Conservation (phyloP, 2,797 vertebrate species). For the Periparus ater region DNA sequence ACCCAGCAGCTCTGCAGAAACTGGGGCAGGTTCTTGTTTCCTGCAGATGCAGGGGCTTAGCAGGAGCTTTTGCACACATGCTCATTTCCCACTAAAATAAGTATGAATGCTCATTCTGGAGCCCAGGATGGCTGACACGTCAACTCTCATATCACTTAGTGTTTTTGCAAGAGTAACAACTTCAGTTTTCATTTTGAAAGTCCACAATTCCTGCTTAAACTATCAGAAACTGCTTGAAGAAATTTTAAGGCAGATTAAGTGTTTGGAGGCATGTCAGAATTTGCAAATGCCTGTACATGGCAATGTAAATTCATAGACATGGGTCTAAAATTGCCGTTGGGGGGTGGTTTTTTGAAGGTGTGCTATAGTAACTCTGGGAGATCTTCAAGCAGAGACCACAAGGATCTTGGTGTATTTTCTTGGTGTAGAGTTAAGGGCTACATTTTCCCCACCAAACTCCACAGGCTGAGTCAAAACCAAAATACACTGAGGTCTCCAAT, state of each 20-base stretch:
- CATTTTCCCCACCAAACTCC: not conserved
- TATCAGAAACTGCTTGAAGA: not conserved
- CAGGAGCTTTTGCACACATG: not conserved
- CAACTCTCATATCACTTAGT: not conserved
- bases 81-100: not conserved
- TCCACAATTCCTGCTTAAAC: not conserved
- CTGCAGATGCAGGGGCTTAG: not conserved
- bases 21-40: not conserved
- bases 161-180: not conserved
- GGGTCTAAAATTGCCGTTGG: not conserved
- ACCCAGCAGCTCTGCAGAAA: not conserved
- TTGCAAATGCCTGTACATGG: not conserved
- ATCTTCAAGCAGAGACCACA: not conserved
- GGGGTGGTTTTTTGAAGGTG: fast-evolving
- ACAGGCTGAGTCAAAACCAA: not conserved
- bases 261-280: not conserved
- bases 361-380: not conserved
- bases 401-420: not conserved
- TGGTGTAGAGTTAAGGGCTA: not conserved
- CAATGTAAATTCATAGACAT: not conserved
- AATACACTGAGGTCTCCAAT: not conserved
- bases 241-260: not conserved
- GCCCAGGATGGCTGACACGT: not conserved
- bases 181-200: not conserved
- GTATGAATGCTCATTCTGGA: not conserved